These are phyloP conservation scores for Mustela nigripes DNA, from an alignment of 2,113 vertebrate species.

Conservation along the genomic window DNA sequence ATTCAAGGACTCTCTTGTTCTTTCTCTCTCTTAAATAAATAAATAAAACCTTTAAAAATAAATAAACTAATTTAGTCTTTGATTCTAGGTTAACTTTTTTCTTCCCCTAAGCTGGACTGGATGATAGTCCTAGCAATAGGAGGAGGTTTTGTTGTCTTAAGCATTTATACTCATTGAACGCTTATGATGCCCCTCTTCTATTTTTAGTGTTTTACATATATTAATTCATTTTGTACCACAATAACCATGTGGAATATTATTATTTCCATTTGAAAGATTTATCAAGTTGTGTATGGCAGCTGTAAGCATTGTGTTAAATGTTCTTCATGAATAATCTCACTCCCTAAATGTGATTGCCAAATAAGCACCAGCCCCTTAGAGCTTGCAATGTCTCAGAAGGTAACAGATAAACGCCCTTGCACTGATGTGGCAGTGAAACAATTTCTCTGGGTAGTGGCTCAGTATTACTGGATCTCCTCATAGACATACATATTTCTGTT, in stretches of 20 bases:
- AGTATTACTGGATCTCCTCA: neutral
- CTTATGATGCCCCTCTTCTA: neutral
- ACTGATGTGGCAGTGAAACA: neutral
- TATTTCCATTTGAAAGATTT: neutral
- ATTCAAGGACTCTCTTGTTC: neutral
- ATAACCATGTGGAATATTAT: neutral
- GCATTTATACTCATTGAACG: neutral
- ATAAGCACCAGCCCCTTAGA: neutral
- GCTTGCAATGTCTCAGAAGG: neutral
- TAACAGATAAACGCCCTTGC: neutral
- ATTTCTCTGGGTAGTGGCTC: constrained; percentile 27
- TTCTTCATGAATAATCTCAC: neutral
- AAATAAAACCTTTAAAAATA: neutral
- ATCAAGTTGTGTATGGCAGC: neutral
- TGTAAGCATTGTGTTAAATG: neutral
- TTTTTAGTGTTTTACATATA: neutral
- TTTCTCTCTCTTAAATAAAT: neutral
- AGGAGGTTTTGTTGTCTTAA: neutral
- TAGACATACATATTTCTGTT: neutral
- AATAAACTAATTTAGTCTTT: neutral
- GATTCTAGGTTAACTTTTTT: neutral
- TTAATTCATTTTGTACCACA: neutral
- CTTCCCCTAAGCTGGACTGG: neutral
- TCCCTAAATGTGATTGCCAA: neutral
- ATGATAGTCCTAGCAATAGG: neutral